Percentiles rank a stretch among this genome's conserved stretches.
These are phyloP conservation scores for Trichonephila inaurata DNA, from an alignment of 1,140 invertebrate species.

Conservation along the genomic window DNA sequence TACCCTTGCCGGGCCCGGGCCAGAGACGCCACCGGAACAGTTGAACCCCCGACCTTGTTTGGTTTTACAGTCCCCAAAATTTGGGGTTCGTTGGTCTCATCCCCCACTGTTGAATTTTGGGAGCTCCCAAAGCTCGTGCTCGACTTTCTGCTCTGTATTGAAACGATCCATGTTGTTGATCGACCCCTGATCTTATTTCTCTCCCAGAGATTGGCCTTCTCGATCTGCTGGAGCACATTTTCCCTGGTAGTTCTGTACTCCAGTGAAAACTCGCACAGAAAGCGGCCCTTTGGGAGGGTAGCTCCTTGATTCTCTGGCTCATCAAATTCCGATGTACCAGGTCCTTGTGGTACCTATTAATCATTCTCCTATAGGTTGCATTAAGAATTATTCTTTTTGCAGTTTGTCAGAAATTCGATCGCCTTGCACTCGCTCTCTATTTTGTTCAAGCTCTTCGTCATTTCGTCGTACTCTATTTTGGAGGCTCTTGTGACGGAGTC, in stretches of 20 bases:
- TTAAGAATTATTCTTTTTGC: constrained; percentile 97
- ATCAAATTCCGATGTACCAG: constrained; percentile 96
- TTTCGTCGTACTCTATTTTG: constrained; percentile 92
- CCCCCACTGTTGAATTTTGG: constrained; percentile 85
- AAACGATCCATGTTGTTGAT: constrained; percentile 91
- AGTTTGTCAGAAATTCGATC: constrained; percentile 94
- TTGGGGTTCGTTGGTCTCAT: constrained; percentile 81
- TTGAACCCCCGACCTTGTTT: constrained; percentile 77
- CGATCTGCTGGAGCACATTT: constrained; percentile 95
- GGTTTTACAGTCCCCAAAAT: constrained; percentile 79
- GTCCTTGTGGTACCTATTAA: constrained; percentile 95
- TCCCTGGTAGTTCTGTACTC: constrained; percentile 98
- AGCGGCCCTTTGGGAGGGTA: constrained; percentile 94
- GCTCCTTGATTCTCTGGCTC: constrained; percentile 88
- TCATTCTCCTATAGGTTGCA: constrained; percentile 93
- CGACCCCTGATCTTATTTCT: constrained; percentile 96
- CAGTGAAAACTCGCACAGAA: constrained; percentile 98
- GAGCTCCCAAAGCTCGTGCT: constrained; percentile 88
- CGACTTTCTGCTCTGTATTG: constrained; percentile 87
- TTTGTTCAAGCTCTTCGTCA: constrained; percentile 91
- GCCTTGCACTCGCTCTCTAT: constrained; percentile 97
- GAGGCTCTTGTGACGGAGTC: constrained; percentile 97
- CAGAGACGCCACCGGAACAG: neutral
- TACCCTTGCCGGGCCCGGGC: too few species aligned
- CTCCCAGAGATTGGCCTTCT: constrained; percentile 90